A percentile compares a stretch with the other conserved stretches of the same genome.
Evolutionary conservation across 2,888 invertebrate species (phyloP).

Genomic region (Stenolophus ochropezus): DNA sequence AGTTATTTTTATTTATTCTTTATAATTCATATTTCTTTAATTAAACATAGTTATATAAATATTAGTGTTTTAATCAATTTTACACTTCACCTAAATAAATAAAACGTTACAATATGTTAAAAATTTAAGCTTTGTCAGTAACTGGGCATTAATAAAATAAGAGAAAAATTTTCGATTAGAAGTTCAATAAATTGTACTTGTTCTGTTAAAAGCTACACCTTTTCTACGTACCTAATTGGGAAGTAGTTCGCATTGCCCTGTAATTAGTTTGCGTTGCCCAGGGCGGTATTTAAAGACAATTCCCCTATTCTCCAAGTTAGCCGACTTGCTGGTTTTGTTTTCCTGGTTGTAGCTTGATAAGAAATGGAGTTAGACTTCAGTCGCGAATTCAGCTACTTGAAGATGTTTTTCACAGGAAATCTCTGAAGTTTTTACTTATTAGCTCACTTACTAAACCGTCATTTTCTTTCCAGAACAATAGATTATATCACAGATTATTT

Average conservation of each 20-base stretch:
- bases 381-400: neutral
- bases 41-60: too few species aligned
- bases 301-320: conserved; percentile 24
- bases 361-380: conserved; percentile 29
- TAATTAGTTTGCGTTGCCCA: neutral
- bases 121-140: too few species aligned
- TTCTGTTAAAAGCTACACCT: neutral
- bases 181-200: too few species aligned
- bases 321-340: conserved; percentile 12
- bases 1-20: too few species aligned
- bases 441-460: neutral
- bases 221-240: neutral
- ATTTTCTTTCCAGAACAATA: neutral
- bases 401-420: conserved; percentile 22
- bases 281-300: conserved; percentile 32
- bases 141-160: too few species aligned
- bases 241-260: conserved; percentile 1
- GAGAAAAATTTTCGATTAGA: too few species aligned
- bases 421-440: conserved; percentile 32
- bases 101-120: too few species aligned
- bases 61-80: too few species aligned
- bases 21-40: too few species aligned
- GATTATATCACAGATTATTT: neutral
- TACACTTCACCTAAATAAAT: too few species aligned
- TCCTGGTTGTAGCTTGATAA: conserved; percentile 4